Conservation (phyloP, 1,140 invertebrate genomes). For the Drosophila quadrilineata region DNA sequence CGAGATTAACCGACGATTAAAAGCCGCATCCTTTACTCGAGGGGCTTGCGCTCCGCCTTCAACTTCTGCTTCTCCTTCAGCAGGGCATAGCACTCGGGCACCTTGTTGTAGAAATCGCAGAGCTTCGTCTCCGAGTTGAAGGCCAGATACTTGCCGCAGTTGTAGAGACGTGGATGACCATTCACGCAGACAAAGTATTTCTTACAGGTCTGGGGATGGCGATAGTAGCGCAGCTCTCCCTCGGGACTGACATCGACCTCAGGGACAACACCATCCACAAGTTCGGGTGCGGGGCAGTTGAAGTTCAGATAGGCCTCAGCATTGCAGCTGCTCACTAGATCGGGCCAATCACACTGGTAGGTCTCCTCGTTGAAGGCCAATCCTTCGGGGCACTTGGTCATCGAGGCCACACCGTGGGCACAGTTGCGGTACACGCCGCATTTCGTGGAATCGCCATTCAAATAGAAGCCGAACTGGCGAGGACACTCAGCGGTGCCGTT, state of each 20-base stretch:
- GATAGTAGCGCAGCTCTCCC: conserved; percentile 83
- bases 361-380: conserved; percentile 90
- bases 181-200: conserved; percentile 92
- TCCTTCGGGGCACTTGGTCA: conserved; percentile 89
- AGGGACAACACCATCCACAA: conserved; percentile 60
- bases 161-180: conserved; percentile 83
- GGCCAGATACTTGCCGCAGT: conserved; percentile 75
- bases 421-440: conserved; percentile 94
- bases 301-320: conserved; percentile 88
- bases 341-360: conserved; percentile 93
- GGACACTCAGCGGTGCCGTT: conserved; percentile 89
- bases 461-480: conserved; percentile 92
- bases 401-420: conserved; percentile 84
- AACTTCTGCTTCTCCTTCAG: conserved; percentile 68
- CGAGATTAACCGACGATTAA: not conserved
- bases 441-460: conserved; percentile 86
- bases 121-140: conserved; percentile 72
- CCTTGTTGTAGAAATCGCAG: conserved; percentile 77
- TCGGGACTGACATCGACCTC: conserved; percentile 82
- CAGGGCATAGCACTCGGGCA: conserved; percentile 73
- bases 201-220: conserved; percentile 87
- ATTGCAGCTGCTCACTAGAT: conserved; percentile 89
- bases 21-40: not conserved
- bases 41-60: conserved; percentile 53
- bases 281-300: conserved; percentile 83